Evolutionary conservation across 2,888 invertebrate species (phyloP), one percentile per base, ranked within the genome.

Genomic region (Habrosyne pyritoides): DNA sequence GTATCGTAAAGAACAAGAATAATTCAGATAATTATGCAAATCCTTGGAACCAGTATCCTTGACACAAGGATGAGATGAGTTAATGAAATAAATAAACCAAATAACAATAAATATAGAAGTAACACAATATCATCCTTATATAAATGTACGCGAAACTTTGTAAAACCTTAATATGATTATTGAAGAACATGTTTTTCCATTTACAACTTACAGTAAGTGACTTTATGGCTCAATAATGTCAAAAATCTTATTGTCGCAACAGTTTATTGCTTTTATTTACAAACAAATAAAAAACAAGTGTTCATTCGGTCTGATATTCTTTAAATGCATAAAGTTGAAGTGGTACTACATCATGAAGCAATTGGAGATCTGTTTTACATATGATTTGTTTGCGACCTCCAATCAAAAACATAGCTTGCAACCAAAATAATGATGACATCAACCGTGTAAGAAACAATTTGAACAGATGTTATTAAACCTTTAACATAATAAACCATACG

Each of bases 351-450:
- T 42, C 42, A n/a, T 18, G 18, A 18, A n/a, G n/a, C 5, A 4
- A 36, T 36, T 14, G 36, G n/a, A n/a, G 36, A 4, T n/a, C 36
- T 42, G 8, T 18, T 42, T 42, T 42, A 18, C 42, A 42, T 42
- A 42, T 42, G 18, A 42, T 42, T 42, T 18, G 18, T 42, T 42
- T 42, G 6, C 18, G 42, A 42, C 36, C 36, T 36, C 33, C 14
- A 12, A 36, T 36, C 36, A 18, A 12, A 42, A 14, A 42, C 42
- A 42, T n/a, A 18, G 18, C 18, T 42, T 42, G 8, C 0, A 42
- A 18, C 42, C 8, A 36, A 6, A 36, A 46, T 21, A 53, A 55
- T 22, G 46, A 52, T 50, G 47, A 52, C 49, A 56, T 59, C 54
- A 53, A 48, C 46, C n/a, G 47, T 55, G 48, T 51, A 47, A 24